Percentiles rank a stretch among this genome's conserved stretches.
Conservation (phyloP, 2,113 vertebrate species). For the Gambusia holbrooki region DNA sequence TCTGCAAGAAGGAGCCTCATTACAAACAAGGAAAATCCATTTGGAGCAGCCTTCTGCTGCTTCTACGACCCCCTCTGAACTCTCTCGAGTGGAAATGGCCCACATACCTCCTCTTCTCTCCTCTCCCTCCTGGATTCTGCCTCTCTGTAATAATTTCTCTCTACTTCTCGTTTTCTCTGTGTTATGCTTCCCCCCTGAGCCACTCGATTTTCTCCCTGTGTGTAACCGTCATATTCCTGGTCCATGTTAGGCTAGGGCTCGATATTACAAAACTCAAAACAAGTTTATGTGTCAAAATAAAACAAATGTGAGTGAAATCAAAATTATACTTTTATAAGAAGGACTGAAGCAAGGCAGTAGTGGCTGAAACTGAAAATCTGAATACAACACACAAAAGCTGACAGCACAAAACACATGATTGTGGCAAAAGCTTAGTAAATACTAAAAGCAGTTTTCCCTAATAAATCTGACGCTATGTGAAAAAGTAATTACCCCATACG, state of each 20-base stretch:
- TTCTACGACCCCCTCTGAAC: constrained; percentile 68
- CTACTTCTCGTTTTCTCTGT: constrained; percentile 22
- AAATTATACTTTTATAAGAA: no score
- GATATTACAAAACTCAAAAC: not conserved
- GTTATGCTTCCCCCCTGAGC: constrained; percentile 2
- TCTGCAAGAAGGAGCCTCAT: constrained; percentile 72
- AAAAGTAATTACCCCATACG: no score
- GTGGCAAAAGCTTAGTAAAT: no score
- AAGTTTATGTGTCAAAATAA: not conserved
- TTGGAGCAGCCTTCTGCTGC: constrained; percentile 75
- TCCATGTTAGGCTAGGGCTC: not conserved
- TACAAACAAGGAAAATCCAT: constrained; percentile 82
- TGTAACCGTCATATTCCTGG: not conserved
- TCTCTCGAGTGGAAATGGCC: constrained; percentile 71
- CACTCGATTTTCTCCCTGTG: not conserved
- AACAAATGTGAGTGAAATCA: not conserved
- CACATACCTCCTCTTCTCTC: constrained; percentile 36
- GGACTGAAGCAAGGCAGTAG: no score
- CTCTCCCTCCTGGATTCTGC: constrained; percentile 23
- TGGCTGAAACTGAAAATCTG: no score
- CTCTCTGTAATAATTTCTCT: constrained; percentile 36
- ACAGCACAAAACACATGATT: no score
- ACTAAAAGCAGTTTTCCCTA: no score
- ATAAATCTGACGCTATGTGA: no score
- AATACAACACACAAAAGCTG: no score